Percentiles rank a stretch among this genome's conserved stretches.
phyloP scores from a whole-genome alignment of 2,888 invertebrate genomes.

The Acronicta aceris region DNA sequence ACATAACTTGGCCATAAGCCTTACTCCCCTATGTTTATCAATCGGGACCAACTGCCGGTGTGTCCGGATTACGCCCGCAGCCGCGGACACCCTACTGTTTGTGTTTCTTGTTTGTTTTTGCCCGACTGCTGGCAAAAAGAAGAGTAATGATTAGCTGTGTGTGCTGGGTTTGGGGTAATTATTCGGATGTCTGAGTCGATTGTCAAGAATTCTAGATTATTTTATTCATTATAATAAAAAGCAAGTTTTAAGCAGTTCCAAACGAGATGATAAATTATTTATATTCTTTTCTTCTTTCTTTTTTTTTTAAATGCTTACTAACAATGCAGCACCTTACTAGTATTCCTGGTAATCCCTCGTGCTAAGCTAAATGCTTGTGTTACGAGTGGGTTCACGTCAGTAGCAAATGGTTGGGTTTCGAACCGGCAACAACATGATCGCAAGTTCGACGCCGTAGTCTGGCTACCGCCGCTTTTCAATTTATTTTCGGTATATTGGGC shows the following conservation, averaged over 20 bases:
- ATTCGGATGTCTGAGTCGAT: constrained; percentile 19
- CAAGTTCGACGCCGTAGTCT: too few species aligned
- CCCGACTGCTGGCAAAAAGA: constrained; percentile 41
- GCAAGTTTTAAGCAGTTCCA: not conserved
- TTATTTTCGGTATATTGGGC: too few species aligned
- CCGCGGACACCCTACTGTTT: constrained; percentile 50
- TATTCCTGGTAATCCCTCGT: too few species aligned
- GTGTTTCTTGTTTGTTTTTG: constrained; percentile 51
- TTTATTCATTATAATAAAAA: not conserved
- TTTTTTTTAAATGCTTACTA: too few species aligned
- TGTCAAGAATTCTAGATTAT: not conserved
- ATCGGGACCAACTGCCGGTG: constrained; percentile 41
- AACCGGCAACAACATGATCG: too few species aligned
- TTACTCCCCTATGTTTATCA: constrained; percentile 49
- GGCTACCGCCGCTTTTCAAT: too few species aligned
- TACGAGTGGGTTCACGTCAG: too few species aligned
- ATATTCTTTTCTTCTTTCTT: too few species aligned
- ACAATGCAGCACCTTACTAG: too few species aligned
- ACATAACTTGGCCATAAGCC: constrained; percentile 37
- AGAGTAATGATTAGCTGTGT: constrained; percentile 43
- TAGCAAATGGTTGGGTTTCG: too few species aligned
- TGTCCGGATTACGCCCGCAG: constrained; percentile 54
- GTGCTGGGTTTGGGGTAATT: constrained; percentile 22
- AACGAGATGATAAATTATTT: not conserved
- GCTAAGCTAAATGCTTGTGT: too few species aligned